A percentile compares a stretch with the other conserved stretches of the same genome.
These are phyloP conservation scores for Phyllopteryx taeniolatus DNA, from an alignment of 2,113 vertebrate species.

Conservation along the genomic window DNA sequence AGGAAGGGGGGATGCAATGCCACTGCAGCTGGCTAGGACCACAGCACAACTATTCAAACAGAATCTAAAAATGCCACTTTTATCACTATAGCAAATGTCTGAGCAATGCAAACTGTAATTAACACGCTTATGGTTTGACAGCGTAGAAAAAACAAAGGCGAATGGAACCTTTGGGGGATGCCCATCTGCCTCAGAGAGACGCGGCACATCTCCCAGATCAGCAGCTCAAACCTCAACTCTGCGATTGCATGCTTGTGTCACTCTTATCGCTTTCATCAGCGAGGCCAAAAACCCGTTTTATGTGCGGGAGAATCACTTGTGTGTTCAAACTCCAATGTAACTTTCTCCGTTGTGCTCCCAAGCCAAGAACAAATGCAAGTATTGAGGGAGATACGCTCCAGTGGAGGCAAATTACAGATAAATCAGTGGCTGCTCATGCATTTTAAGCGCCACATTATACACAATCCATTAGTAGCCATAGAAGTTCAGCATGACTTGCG, in stretches of 20 bases:
- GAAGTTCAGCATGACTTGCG: slow-evolving; percentile 60
- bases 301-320: slow-evolving; percentile 1
- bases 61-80: slow-evolving; percentile 15
- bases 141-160: slow-evolving; percentile 48
- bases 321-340: slow-evolving; percentile 28
- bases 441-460: slow-evolving; percentile 73
- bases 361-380: slow-evolving; percentile 57
- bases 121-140: slow-evolving; percentile 50
- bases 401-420: slow-evolving; percentile 67
- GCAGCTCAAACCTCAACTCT: slow-evolving; percentile 37
- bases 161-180: slow-evolving; percentile 49
- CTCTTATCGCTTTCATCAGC: slow-evolving; percentile 16
- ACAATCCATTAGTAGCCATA: slow-evolving; percentile 66
- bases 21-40: background rate
- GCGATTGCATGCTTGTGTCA: slow-evolving; percentile 28
- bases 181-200: slow-evolving; percentile 60
- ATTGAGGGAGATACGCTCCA: slow-evolving; percentile 59
- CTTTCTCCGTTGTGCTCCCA: slow-evolving; percentile 46
- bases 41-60: background rate
- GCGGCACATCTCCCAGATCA: slow-evolving; percentile 52
- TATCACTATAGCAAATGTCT: slow-evolving; percentile 9
- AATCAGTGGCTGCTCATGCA: slow-evolving; percentile 66
- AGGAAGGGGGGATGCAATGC: background rate
- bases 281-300: slow-evolving; percentile 28
- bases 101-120: slow-evolving; percentile 27